Percentiles rank a stretch among this genome's conserved stretches.
phyloP scores from a whole-genome alignment of 2,113 vertebrate species.

The Gavia stellata region DNA sequence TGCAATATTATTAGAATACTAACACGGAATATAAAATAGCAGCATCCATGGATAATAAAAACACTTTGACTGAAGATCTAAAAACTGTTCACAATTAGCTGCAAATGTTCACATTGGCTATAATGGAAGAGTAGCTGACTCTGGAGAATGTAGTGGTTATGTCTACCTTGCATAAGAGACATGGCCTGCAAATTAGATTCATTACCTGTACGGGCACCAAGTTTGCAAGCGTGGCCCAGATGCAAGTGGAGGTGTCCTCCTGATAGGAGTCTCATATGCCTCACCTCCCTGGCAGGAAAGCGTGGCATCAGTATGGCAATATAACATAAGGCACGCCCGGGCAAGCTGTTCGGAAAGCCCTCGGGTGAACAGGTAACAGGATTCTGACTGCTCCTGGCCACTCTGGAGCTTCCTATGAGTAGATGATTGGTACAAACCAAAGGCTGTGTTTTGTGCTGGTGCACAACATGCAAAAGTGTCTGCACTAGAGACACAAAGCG shows the following conservation, averaged over 20 bases:
- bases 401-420: not conserved
- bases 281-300: not conserved
- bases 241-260: not conserved
- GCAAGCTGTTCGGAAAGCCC: not conserved
- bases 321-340: not conserved
- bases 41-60: constrained; percentile 55
- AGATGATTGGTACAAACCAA: not conserved
- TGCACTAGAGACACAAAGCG: not conserved
- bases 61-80: constrained; percentile 17
- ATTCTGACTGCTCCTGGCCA: not conserved
- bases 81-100: constrained; percentile 44
- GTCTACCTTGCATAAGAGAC: not conserved
- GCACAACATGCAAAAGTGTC: not conserved
- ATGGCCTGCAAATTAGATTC: not conserved
- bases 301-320: not conserved
- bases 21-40: constrained; percentile 51
- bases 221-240: not conserved
- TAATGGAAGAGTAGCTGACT: not conserved
- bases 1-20: constrained; percentile 33
- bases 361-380: not conserved
- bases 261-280: not conserved
- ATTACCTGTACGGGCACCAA: not conserved
- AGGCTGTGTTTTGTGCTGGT: not conserved
- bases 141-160: not conserved
- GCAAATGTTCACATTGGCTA: constrained; percentile 15